Evolutionary conservation across 2,113 vertebrate species (phyloP), one percentile per base, ranked within the genome.

Genomic region (Oryzias celebensis): DNA sequence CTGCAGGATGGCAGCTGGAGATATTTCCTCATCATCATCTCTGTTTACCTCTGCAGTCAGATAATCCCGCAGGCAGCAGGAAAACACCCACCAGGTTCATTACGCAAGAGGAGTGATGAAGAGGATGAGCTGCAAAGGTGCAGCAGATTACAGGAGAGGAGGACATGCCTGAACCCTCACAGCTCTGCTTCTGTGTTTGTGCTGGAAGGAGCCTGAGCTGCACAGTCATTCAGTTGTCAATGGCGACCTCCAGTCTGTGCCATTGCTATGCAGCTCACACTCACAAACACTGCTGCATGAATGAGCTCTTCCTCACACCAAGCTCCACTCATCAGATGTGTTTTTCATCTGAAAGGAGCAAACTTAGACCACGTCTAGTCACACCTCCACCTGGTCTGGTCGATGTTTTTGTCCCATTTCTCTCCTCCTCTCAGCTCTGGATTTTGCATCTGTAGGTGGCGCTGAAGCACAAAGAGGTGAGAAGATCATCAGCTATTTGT

Each of bases 1-100:
- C 18, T 72, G 17, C 50, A 54, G 47, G 42, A 1, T 31, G 26
- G 8, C 31, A 36, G 31, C 7, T 1, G 31, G 31, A 36, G 8
- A 4, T 57, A 36, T 65, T 65, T 57, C 48, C 56, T n/a, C 65
- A 18, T 23, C 0, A 2, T 36, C 46, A 74, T 50, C 28, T 62
- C 51, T n/a, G n/a, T 65, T 36, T 36, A 36, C 61, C 56, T 65
- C 53, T 56, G 50, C 62, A 69, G 44, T 22, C 36, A 48, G 58
- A 54, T 85, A 83, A 83, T 84, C 68, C 68, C 49, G 74, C 52
- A 50, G 59, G 36, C 75, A 15, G 48, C 66, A 72, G 62, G 43
- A 81, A 75, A 86, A 86, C 85, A 78, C 83, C 85, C 82, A 85
- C 85, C 64, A 58, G 56, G 64, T 60, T 49, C 61, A 77, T 92